Conservation (phyloP, 2,797 vertebrate genomes). For the Acanthopagrus latus region DNA sequence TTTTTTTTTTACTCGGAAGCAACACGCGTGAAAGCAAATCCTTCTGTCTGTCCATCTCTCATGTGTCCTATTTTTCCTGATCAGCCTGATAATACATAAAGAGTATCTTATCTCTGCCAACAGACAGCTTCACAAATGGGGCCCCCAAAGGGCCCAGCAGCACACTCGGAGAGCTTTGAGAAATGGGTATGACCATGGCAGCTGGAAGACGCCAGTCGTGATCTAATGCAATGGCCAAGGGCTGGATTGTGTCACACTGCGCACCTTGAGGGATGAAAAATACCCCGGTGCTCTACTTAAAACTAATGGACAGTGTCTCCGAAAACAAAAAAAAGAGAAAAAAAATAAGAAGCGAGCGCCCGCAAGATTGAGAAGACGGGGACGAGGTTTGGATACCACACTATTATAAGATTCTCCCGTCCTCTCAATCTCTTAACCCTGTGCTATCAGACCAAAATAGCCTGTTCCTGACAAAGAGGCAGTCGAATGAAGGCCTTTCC, state of each 20-base stretch:
- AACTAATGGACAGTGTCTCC: conserved; percentile 85
- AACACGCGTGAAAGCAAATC: conserved; percentile 36
- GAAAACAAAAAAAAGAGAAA: conserved; percentile 63
- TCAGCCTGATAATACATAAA: conserved; percentile 82
- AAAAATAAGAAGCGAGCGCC: conserved; percentile 48
- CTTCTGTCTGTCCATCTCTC: conserved; percentile 51
- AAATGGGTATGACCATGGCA: conserved; percentile 86
- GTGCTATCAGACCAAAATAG: conserved; percentile 72
- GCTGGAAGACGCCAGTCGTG: conserved; percentile 77
- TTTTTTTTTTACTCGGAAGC: not conserved
- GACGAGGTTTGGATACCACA: conserved; percentile 59
- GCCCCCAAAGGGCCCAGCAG: conserved; percentile 77
- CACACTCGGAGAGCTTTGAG: conserved; percentile 79
- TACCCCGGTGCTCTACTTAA: conserved; percentile 77
- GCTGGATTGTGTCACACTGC: conserved; percentile 81
- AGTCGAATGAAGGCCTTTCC: conserved; percentile 76
- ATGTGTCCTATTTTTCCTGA: conserved; percentile 79
- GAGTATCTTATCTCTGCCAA: conserved; percentile 84
- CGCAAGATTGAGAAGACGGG: conserved; percentile 63
- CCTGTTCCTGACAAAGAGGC: conserved; percentile 72
- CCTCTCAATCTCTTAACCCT: conserved; percentile 69
- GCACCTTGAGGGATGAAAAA: conserved; percentile 87
- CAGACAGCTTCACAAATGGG: conserved; percentile 87
- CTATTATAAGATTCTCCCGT: conserved; percentile 67
- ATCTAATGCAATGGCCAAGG: conserved; percentile 84